Evolutionary conservation across 2,797 vertebrate species (phyloP).

Genomic region (Acestrorhynchus altus): DNA sequence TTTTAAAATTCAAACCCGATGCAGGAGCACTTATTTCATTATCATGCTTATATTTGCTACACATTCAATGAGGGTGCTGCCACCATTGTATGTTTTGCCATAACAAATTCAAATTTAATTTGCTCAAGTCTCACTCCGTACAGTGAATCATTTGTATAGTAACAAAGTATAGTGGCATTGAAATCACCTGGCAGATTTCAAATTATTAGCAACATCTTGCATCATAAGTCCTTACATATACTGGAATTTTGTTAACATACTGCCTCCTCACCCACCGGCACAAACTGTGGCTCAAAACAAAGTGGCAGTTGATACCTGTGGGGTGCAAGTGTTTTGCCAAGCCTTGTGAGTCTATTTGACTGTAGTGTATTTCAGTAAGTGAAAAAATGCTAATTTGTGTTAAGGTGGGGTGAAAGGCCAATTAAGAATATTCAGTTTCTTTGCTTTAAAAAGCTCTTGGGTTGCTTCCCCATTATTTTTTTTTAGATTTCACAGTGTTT

Average conservation of each 20-base stretch:
- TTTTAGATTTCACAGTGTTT: too few relatives aligned
- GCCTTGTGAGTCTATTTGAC: too few relatives aligned
- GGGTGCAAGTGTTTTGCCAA: too few relatives aligned
- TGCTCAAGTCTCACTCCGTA: too few relatives aligned
- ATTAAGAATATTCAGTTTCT: too few relatives aligned
- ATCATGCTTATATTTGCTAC: not conserved
- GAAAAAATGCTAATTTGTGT: too few relatives aligned
- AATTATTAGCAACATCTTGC: not conserved
- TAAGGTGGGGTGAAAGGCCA: too few relatives aligned
- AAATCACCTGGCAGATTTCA: not conserved
- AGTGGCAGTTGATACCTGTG: not conserved
- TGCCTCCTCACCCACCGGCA: not conserved
- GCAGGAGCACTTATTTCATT: not conserved
- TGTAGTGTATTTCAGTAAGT: too few relatives aligned
- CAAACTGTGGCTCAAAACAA: not conserved
- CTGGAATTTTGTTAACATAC: not conserved
- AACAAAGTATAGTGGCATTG: not conserved
- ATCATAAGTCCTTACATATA: not conserved
- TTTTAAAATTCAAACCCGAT: constrained; percentile 4
- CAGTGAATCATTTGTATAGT: too few relatives aligned
- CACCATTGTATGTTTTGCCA: not conserved
- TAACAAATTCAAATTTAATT: too few relatives aligned
- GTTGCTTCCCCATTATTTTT: too few relatives aligned
- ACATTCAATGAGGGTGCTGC: not conserved
- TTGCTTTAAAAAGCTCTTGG: too few relatives aligned